phyloP scores from a whole-genome alignment of 2,797 vertebrate species.

The Oryzias dopingdopingensis region DNA sequence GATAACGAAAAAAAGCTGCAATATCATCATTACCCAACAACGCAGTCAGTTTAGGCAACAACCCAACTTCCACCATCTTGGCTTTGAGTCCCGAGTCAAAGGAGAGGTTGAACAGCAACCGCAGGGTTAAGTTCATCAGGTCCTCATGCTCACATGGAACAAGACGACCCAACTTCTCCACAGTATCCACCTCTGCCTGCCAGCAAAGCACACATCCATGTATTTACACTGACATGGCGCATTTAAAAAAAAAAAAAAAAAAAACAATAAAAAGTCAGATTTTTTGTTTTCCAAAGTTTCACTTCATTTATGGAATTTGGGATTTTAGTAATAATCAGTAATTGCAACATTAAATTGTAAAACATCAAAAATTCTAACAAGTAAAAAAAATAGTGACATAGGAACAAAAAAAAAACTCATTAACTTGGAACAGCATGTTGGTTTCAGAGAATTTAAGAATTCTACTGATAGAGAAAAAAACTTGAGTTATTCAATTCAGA shows the following conservation, averaged over 20 bases:
- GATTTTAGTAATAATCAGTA: too few relatives aligned
- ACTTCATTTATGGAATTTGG: too few relatives aligned
- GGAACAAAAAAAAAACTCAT: too few relatives aligned
- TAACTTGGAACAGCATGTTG: too few relatives aligned
- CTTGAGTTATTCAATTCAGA: too few relatives aligned
- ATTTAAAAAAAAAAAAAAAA: background rate
- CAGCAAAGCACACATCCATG: background rate
- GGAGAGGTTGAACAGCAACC: conserved; percentile 91
- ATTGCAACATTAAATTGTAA: too few relatives aligned
- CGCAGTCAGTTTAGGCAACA: conserved; percentile 75
- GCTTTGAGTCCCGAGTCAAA: conserved; percentile 92
- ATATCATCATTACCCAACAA: conserved; percentile 47
- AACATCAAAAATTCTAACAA: too few relatives aligned
- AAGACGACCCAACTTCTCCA: conserved; percentile 88
- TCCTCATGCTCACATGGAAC: conserved; percentile 96
- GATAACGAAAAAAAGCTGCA: too few relatives aligned
- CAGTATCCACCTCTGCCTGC: conserved; percentile 91
- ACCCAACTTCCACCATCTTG: conserved; percentile 95
- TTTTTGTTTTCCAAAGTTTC: too few relatives aligned
- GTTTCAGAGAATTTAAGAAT: too few relatives aligned
- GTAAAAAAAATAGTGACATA: too few relatives aligned
- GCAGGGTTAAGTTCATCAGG: conserved; percentile 89
- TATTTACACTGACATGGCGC: background rate
- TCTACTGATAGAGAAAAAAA: too few relatives aligned
- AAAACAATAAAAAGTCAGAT: background rate